phyloP scores from a whole-genome alignment of 2,113 vertebrate genomes.

The Pongo abelii region DNA sequence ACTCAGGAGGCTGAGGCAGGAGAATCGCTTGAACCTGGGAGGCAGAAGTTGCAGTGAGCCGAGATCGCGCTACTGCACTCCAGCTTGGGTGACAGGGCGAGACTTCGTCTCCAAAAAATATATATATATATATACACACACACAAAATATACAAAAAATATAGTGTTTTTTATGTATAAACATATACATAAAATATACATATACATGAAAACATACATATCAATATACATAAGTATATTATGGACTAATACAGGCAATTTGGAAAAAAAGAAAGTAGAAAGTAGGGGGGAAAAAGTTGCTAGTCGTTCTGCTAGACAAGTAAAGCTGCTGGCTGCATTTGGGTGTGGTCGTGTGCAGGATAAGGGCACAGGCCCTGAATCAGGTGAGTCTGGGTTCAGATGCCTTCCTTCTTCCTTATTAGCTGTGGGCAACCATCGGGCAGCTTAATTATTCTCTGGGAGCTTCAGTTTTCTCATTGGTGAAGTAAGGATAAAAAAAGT shows the following conservation, averaged over 20 bases:
- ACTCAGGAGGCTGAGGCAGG: too few relatives aligned
- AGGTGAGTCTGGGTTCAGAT: not conserved
- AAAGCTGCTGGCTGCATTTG: not conserved
- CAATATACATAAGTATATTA: not conserved
- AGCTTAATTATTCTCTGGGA: not conserved
- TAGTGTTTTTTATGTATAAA: too few relatives aligned
- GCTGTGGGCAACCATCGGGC: not conserved
- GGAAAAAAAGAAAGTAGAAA: not conserved
- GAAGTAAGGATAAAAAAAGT: not conserved
- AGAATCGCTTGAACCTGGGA: too few relatives aligned
- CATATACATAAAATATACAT: too few relatives aligned
- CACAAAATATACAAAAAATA: too few relatives aligned
- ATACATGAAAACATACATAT: not conserved
- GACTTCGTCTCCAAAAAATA: too few relatives aligned
- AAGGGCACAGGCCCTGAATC: not conserved
- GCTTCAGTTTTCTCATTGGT: not conserved
- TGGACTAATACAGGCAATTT: not conserved
- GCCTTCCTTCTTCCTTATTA: not conserved
- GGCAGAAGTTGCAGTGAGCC: too few relatives aligned
- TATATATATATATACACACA: too few relatives aligned
- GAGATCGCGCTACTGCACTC: too few relatives aligned
- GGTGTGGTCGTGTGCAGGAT: fast-evolving
- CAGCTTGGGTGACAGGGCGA: too few relatives aligned
- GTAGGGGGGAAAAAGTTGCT: not conserved
- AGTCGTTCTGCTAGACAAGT: not conserved